Conservation (phyloP, 2,888 invertebrate species). For the Idaea biselata region DNA sequence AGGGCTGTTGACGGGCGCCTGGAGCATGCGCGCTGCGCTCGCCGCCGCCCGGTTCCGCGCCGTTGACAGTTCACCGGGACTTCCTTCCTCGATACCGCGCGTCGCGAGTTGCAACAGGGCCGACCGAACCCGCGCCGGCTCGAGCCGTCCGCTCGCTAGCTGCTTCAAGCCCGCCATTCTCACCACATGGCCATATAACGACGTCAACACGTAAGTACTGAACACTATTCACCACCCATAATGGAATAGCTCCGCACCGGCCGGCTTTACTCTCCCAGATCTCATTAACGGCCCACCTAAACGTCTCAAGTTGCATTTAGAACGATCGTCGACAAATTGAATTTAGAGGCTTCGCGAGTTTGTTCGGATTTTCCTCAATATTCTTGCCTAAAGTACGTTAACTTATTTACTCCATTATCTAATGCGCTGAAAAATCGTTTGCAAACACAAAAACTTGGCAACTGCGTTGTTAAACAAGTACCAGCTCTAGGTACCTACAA, state of each 20-base stretch:
- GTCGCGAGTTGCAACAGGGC: slow-evolving; percentile 63
- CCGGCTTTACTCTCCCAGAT: slow-evolving; percentile 12
- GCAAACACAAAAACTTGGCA: background rate
- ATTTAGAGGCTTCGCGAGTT: background rate
- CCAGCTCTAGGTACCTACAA: background rate
- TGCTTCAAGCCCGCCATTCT: slow-evolving; percentile 27
- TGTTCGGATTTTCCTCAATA: background rate
- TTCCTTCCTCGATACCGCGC: slow-evolving; percentile 78
- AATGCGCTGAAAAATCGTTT: background rate
- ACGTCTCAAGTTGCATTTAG: background rate
- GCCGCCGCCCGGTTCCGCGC: slow-evolving; percentile 81
- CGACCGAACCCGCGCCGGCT: slow-evolving; percentile 36
- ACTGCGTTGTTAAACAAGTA: background rate
- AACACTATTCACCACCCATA: slow-evolving; percentile 29
- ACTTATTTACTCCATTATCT: background rate
- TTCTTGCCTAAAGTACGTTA: background rate
- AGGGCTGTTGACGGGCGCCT: slow-evolving; percentile 80
- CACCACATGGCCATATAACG: background rate
- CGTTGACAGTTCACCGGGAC: slow-evolving; percentile 83
- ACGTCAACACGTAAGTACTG: slow-evolving; percentile 53
- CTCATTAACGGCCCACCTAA: background rate
- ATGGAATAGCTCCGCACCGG: slow-evolving; percentile 11
- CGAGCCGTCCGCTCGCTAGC: slow-evolving; percentile 34
- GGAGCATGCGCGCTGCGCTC: slow-evolving; percentile 72
- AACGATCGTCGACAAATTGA: slow-evolving; percentile 1